These are phyloP conservation scores for Ceratothoa steindachneri DNA, from an alignment of 2,888 invertebrate species.

Conservation along the genomic window DNA sequence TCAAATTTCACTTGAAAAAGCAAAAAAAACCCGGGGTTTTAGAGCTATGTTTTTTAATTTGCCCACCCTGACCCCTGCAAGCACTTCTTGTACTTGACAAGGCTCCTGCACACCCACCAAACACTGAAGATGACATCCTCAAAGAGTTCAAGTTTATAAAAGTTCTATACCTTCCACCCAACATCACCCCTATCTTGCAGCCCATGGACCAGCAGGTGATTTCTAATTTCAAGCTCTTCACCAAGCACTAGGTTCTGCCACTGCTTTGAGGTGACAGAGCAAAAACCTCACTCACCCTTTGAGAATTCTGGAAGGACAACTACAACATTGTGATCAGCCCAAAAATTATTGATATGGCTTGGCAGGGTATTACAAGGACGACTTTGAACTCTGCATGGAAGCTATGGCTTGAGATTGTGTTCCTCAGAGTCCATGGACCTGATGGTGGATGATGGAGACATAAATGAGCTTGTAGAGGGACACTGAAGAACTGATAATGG, in stretches of 20 bases:
- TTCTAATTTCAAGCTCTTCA: constrained; percentile 47
- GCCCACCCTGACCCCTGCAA: no score
- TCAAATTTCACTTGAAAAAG: no score
- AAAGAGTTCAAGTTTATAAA: background rate
- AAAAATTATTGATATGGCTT: constrained; percentile 36
- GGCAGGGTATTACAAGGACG: background rate
- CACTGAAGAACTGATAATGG: no score
- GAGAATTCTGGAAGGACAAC: constrained; percentile 46
- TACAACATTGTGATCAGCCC: constrained; percentile 38
- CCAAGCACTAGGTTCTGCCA: constrained; percentile 28
- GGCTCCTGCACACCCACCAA: background rate
- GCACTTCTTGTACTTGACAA: background rate
- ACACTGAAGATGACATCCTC: background rate
- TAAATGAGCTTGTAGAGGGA: background rate
- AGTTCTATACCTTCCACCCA: constrained; percentile 14
- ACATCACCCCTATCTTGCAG: constrained; percentile 42
- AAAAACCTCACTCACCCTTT: constrained; percentile 32
- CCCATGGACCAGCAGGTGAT: no score
- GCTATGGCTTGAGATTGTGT: no score
- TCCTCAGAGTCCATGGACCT: background rate
- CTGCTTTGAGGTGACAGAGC: constrained; percentile 37
- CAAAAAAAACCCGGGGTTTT: no score
- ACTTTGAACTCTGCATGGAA: no score
- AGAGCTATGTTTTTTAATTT: no score
- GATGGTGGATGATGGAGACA: background rate